Evolutionary conservation across 1,140 invertebrate species (phyloP).

Genomic region (Paracyclopina nana): DNA sequence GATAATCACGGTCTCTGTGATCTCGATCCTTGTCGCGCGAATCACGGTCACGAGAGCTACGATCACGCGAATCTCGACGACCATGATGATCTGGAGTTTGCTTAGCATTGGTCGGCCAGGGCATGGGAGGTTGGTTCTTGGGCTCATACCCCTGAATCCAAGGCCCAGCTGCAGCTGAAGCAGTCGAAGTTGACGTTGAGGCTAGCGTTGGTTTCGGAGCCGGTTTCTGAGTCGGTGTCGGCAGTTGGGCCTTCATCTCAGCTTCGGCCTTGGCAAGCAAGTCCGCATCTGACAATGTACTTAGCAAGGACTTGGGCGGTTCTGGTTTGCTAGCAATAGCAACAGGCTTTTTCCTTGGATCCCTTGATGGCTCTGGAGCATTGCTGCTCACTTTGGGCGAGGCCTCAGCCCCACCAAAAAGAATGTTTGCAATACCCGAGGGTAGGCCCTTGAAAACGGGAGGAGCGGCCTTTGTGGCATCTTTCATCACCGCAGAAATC

Average conservation of each 20-base stretch:
- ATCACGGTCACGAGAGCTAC: not conserved
- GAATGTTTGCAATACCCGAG: not conserved
- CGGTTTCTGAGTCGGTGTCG: not conserved
- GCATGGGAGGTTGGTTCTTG: not conserved
- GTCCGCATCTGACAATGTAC: slow-evolving; percentile 3
- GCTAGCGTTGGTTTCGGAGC: not conserved
- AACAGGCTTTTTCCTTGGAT: slow-evolving; percentile 2
- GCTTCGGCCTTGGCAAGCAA: slow-evolving; percentile 9
- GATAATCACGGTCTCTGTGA: not conserved
- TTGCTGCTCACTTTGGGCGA: not conserved
- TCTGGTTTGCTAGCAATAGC: too few species aligned
- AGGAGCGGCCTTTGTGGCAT: not conserved
- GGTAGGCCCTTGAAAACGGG: not conserved
- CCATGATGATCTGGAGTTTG: not conserved
- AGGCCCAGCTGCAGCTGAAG: not conserved
- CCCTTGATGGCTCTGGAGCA: not conserved
- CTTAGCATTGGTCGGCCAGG: not conserved
- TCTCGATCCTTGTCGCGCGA: not conserved
- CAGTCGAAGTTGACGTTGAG: not conserved
- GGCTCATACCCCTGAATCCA: not conserved
- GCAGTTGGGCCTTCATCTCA: not conserved
- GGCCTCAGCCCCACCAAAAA: not conserved
- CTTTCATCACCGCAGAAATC: not conserved
- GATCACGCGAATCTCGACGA: not conserved
- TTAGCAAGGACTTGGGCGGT: not conserved